These are phyloP conservation scores for Rhopilema esculentum DNA, from an alignment of 30 jellyfish, hydroid and myxozoan species.

Conservation along the genomic window DNA sequence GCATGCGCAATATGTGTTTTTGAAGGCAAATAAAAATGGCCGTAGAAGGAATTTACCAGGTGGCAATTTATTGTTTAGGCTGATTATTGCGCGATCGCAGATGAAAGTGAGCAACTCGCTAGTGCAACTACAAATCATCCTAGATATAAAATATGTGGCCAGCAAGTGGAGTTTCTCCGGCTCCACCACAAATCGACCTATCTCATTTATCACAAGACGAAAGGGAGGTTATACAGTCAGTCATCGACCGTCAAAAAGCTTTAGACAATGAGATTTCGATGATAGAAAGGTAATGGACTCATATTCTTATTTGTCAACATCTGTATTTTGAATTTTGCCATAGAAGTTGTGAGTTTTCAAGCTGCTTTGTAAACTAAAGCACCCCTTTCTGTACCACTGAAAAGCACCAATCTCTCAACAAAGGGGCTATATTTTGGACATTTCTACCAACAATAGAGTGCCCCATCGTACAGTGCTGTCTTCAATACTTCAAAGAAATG, in stretches of 20 bases:
- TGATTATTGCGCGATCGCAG: constrained; percentile 60
- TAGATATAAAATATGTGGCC: constrained; percentile 61
- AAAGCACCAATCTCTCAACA: not conserved
- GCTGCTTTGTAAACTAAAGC: not conserved
- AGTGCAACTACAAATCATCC: constrained; percentile 25
- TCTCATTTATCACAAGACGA: constrained; percentile 90
- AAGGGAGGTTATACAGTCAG: constrained; percentile 74
- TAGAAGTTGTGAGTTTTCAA: not conserved
- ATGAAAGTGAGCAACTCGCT: constrained; percentile 74
- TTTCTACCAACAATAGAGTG: not conserved
- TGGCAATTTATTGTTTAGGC: constrained; percentile 68
- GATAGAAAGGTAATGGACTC: constrained; percentile 69
- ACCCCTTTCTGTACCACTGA: not conserved
- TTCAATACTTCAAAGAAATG: not conserved
- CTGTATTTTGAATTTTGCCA: not conserved
- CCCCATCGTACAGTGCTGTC: not conserved
- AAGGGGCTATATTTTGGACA: not conserved
- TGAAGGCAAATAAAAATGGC: constrained; percentile 71
- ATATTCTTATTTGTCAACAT: not conserved
- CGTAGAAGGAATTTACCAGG: constrained; percentile 72
- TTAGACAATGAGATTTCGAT: constrained; percentile 74
- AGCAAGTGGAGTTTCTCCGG: constrained; percentile 55
- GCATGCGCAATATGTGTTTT: constrained; percentile 67
- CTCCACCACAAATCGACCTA: constrained; percentile 87
- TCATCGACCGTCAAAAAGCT: constrained; percentile 89